A percentile compares a stretch with the other conserved stretches of the same genome.
Evolutionary conservation across 2,888 invertebrate genomes (phyloP).

Genomic region (Proisotoma minuta): DNA sequence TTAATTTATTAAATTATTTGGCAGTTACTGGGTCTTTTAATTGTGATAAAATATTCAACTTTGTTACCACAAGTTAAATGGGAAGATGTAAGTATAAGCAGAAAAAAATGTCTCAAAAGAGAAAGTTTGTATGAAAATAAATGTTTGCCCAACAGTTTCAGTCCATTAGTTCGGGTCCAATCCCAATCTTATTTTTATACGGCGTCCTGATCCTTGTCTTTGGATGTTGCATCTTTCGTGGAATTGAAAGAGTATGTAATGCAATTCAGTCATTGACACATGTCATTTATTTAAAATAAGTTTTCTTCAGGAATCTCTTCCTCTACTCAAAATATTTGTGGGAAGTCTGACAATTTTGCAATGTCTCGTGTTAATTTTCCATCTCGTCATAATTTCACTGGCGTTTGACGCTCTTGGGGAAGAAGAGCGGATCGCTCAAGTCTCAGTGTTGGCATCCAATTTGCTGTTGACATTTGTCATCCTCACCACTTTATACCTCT

Average conservation of each 20-base stretch:
- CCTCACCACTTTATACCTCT: constrained; percentile 29
- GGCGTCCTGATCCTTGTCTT: constrained; percentile 32
- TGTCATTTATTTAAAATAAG: constrained; percentile 1
- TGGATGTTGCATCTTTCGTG: constrained; percentile 33
- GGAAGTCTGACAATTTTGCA: constrained; percentile 38
- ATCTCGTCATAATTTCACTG: constrained; percentile 28
- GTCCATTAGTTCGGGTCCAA: constrained; percentile 21
- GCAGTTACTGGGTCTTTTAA: constrained; percentile 11
- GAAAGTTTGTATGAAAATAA: background rate
- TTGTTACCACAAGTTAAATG: background rate
- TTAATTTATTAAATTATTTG: constrained; percentile 4
- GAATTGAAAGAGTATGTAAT: constrained; percentile 21
- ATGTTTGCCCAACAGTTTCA: constrained; percentile 4
- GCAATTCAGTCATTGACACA: background rate
- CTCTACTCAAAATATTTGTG: constrained; percentile 32
- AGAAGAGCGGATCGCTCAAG: constrained; percentile 28
- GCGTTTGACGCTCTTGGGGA: constrained; percentile 31
- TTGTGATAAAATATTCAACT: background rate
- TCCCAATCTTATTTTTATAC: constrained; percentile 31
- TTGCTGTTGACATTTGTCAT: constrained; percentile 29
- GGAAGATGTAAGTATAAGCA: background rate
- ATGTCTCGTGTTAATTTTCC: constrained; percentile 28
- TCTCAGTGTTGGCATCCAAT: constrained; percentile 30
- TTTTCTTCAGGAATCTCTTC: constrained; percentile 23
- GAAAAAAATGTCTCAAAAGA: background rate